A percentile compares a stretch with the other conserved stretches of the same genome.
These are phyloP conservation scores for Tenualosa ilisha DNA, from an alignment of 2,797 vertebrate species.

Conservation along the genomic window DNA sequence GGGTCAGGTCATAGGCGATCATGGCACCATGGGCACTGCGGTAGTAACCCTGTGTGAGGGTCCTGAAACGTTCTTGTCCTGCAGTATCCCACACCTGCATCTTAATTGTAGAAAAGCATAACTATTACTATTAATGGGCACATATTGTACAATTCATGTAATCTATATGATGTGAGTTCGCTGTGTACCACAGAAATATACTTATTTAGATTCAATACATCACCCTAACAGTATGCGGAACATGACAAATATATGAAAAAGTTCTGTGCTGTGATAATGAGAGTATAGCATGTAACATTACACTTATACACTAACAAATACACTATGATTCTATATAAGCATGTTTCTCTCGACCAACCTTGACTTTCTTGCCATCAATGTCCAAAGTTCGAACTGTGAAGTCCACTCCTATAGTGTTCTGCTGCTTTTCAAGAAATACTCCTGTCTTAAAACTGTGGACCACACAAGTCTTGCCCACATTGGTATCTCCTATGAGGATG, in stretches of 20 bases:
- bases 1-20: slow-evolving; percentile 94
- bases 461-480: slow-evolving; percentile 95
- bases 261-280: neutral
- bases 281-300: neutral
- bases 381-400: slow-evolving; percentile 89
- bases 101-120: slow-evolving; percentile 68
- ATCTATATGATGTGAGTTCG: neutral
- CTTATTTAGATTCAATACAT: too few species aligned
- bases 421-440: slow-evolving; percentile 83
- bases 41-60: slow-evolving; percentile 97
- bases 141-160: neutral
- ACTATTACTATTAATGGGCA: too few species aligned
- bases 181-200: neutral
- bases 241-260: too few species aligned
- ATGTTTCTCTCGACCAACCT: slow-evolving; percentile 68
- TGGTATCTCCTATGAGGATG: slow-evolving; percentile 92
- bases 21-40: slow-evolving; percentile 93
- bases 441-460: slow-evolving; percentile 92
- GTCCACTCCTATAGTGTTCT: slow-evolving; percentile 96
- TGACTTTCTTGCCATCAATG: slow-evolving; percentile 90
- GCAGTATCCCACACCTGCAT: slow-evolving; percentile 99
- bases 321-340: neutral
- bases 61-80: slow-evolving; percentile 94
- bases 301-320: too few species aligned
- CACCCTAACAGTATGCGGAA: too few species aligned